These are phyloP conservation scores for Eucera pruinosa DNA, from an alignment of 2,888 invertebrate genomes.

Conservation along the genomic window DNA sequence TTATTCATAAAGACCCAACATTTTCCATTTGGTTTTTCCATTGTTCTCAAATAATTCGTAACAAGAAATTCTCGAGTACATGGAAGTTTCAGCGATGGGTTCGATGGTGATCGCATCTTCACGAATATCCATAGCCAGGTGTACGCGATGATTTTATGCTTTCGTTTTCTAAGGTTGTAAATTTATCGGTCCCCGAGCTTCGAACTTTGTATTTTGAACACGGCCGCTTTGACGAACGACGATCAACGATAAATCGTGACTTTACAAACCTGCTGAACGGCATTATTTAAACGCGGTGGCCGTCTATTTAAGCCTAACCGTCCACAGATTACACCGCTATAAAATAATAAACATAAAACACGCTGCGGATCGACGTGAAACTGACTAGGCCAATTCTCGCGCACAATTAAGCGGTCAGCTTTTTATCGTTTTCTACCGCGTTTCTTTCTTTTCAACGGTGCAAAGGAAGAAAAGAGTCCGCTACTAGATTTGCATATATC, in stretches of 20 bases:
- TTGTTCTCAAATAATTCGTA: not conserved
- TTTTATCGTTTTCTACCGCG: slow-evolving; percentile 3
- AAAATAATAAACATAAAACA: slow-evolving; percentile 83
- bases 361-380: slow-evolving; percentile 44
- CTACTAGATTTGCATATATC: slow-evolving; percentile 2
- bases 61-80: not conserved
- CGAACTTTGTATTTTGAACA: slow-evolving; percentile 78
- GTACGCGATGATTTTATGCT: slow-evolving; percentile 69
- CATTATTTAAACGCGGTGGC: slow-evolving; percentile 78
- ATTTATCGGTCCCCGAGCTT: slow-evolving; percentile 77
- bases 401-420: slow-evolving; percentile 13
- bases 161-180: slow-evolving; percentile 77
- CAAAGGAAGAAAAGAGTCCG: not conserved
- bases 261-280: slow-evolving; percentile 77
- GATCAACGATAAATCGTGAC: slow-evolving; percentile 81
- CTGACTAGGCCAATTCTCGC: not conserved
- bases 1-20: too few relatives aligned
- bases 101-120: too few relatives aligned
- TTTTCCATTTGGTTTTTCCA: too few relatives aligned
- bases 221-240: slow-evolving; percentile 78
- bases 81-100: slow-evolving; percentile 27
- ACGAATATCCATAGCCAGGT: slow-evolving; percentile 39
- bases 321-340: slow-evolving; percentile 79
- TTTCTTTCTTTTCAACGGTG: not conserved
- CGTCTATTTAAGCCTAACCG: slow-evolving; percentile 77